Evolutionary conservation across 2,797 vertebrate species (phyloP), one percentile per base, ranked within the genome.

Genomic region (Hemibagrus guttatus): DNA sequence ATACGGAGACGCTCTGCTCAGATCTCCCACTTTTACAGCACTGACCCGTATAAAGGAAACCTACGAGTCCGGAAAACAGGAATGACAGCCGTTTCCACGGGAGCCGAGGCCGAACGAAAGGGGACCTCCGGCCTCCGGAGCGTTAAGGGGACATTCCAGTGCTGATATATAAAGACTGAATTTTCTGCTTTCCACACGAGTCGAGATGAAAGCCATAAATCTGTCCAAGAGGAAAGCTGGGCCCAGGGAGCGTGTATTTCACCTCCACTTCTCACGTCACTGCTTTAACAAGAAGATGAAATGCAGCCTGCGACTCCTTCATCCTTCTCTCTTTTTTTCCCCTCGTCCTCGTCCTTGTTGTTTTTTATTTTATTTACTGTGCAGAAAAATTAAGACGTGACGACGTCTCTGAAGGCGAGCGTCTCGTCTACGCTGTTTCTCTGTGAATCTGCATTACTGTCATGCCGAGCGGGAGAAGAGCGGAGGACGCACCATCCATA

Each of bases 161-260:
- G 16, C 46, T 17, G n/a, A 59, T 16, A 42, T 42, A 61, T 39
- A 16, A 7, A 16, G 35, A 81, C 78, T n/a, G 58, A 46, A 63
- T 59, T 61, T 59, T 91, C 81, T 58, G 89, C 85, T 94, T 93
- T 93, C 93, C 90, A 91, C 88, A 63, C 90, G 86, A 90, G 91
- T 91, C 46, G 89, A 93, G 93, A 94, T 92, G 93, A 93, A 92
- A 81, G 61, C 78, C 90, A 92, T 95, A 94, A 95, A 95, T 95
- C 93, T 93, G 92, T 92, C 92, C 91, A 90, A 91, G 91, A 89
- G 89, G 84, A 92, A 91, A 90, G 89, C 92, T 91, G 89, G 90
- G 89, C 90, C 88, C 86, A 84, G 91, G 89, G 75, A 87, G 81
- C 49, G 23, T 85, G 92, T 92, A 92, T 93, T 90, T 94, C 86